These are phyloP conservation scores for Ranitomeya variabilis DNA, from an alignment of 2,113 vertebrate genomes.

Conservation along the genomic window DNA sequence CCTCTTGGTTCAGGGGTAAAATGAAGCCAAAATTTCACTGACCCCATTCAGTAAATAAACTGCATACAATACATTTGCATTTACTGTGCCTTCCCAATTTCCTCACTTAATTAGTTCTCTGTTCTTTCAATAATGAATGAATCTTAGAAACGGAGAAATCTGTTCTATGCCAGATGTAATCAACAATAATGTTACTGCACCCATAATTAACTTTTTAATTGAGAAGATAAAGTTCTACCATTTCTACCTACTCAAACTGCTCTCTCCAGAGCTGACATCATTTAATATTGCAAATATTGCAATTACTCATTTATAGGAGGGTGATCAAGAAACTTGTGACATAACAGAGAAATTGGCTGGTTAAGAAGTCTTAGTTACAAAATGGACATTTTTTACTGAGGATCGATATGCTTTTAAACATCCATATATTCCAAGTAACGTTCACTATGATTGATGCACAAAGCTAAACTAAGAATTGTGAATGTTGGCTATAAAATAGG, in stretches of 20 bases:
- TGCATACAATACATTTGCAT: background rate
- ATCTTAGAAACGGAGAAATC: constrained; percentile 16
- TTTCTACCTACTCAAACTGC: constrained; percentile 16
- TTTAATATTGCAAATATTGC: background rate
- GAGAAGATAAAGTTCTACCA: constrained; percentile 10
- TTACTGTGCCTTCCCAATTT: constrained; percentile 17
- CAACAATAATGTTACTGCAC: constrained; percentile 37
- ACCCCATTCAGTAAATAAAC: constrained; percentile 18
- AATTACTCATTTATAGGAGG: background rate
- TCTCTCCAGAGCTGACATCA: background rate
- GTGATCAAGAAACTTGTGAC: background rate
- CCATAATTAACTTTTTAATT: constrained; percentile 52
- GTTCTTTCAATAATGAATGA: constrained; percentile 49
- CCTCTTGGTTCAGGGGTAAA: background rate
- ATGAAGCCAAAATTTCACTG: background rate
- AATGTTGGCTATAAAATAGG: too few relatives aligned
- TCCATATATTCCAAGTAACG: background rate
- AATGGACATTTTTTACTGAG: background rate
- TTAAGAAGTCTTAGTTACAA: background rate
- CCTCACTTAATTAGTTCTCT: constrained; percentile 49
- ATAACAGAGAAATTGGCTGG: background rate
- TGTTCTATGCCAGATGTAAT: constrained; percentile 43
- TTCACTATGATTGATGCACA: background rate
- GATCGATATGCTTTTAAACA: background rate
- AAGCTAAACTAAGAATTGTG: too few relatives aligned